A percentile compares a stretch with the other conserved stretches of the same genome.
Evolutionary conservation across 2,888 invertebrate species (phyloP).

Genomic region (Amphiduros pacificus): DNA sequence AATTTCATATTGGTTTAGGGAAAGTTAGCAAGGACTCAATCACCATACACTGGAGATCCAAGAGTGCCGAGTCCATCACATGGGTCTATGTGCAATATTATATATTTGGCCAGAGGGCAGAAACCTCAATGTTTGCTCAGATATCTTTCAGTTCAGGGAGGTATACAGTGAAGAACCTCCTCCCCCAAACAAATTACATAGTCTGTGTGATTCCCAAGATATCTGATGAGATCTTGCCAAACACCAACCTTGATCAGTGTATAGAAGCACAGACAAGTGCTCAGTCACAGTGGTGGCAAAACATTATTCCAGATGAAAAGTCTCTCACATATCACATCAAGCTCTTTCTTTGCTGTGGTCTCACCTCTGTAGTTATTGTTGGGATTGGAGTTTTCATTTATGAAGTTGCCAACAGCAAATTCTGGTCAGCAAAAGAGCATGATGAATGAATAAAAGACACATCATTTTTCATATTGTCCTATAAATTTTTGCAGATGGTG

Average conservation of each 20-base stretch:
- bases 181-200: slow-evolving; percentile 15
- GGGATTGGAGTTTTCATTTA: background rate
- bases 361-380: background rate
- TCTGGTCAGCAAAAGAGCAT: too few species aligned
- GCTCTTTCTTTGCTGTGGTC: background rate
- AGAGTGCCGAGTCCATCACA: too few species aligned
- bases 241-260: slow-evolving; percentile 11
- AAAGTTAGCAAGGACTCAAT: too few species aligned
- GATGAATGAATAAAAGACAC: too few species aligned
- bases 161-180: background rate
- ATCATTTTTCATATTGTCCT: too few species aligned
- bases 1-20: too few species aligned
- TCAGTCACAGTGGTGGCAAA: background rate
- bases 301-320: too few species aligned
- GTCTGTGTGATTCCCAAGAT: slow-evolving; percentile 8
- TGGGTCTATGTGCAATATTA: slow-evolving; percentile 19
- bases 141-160: background rate
- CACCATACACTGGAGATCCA: too few species aligned
- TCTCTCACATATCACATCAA: background rate
- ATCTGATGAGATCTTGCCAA: background rate
- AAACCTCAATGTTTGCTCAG: slow-evolving; percentile 3
- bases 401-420: too few species aligned
- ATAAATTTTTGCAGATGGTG: too few species aligned
- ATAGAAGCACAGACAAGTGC: slow-evolving; percentile 16
- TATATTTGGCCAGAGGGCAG: slow-evolving; percentile 15